Percentiles rank a stretch among this genome's conserved stretches.
Evolutionary conservation across 37 sponge, comb jelly and placozoan species (phyloP).

Genomic region (Aplysina aerophoba): DNA sequence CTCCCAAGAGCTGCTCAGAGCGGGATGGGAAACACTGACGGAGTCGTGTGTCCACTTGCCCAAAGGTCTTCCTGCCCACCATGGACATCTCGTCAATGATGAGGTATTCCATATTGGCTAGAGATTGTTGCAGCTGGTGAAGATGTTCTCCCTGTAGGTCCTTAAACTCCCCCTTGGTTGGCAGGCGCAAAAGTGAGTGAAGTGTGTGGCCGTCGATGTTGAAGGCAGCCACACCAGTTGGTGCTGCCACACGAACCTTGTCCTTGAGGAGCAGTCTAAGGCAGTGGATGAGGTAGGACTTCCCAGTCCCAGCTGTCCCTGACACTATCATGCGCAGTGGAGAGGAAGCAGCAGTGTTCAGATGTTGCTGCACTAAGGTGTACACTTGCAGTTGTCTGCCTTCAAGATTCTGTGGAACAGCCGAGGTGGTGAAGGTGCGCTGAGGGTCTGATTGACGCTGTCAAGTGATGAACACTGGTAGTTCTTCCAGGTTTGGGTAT

Average conservation of each 20-base stretch:
- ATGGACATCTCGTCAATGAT: slow-evolving; percentile 54
- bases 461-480: slow-evolving; percentile 37
- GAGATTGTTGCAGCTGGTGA: slow-evolving; percentile 35
- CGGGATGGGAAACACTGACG: slow-evolving; percentile 52
- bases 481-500: slow-evolving; percentile 42
- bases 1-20: slow-evolving; percentile 39
- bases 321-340: slow-evolving; percentile 42
- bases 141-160: slow-evolving; percentile 19
- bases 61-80: slow-evolving; percentile 37
- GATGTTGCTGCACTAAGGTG: slow-evolving; percentile 43
- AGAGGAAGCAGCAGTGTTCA: background rate
- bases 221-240: slow-evolving; percentile 64
- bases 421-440: slow-evolving; percentile 40
- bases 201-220: slow-evolving; percentile 54
- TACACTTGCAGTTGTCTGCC: slow-evolving; percentile 52
- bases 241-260: slow-evolving; percentile 47
- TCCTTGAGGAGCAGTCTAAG: slow-evolving; percentile 39
- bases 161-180: slow-evolving; percentile 41
- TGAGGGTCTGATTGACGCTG: background rate
- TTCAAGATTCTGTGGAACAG: slow-evolving; percentile 32
- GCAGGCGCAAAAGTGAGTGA: slow-evolving; percentile 48
- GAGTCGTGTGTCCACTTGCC: slow-evolving; percentile 53
- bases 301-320: slow-evolving; percentile 51
- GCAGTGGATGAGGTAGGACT: slow-evolving; percentile 58
- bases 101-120: slow-evolving; percentile 47